Evolutionary conservation across 2,113 vertebrate species (phyloP).

Genomic region (Rana temporaria): DNA sequence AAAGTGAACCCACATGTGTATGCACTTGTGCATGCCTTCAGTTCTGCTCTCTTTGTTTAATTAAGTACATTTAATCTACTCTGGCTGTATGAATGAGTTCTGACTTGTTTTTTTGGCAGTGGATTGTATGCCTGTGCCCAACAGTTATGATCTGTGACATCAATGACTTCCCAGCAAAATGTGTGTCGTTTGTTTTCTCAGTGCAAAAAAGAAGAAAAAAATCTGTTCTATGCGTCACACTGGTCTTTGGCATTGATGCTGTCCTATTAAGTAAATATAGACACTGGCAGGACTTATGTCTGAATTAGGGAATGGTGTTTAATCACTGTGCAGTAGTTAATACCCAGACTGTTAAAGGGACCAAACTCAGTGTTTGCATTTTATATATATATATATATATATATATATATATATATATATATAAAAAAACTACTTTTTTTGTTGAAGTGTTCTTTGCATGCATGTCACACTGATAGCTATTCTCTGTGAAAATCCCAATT

Average conservation of each 20-base stretch:
- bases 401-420: neutral
- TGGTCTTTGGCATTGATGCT: conserved; percentile 29
- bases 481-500: no score
- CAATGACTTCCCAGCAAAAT: conserved; percentile 42
- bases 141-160: conserved; percentile 34
- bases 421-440: no score
- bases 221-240: conserved; percentile 32
- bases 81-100: neutral
- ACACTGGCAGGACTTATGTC: neutral
- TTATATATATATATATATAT: no score
- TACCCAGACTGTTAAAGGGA: conserved; percentile 1
- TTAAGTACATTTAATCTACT: neutral
- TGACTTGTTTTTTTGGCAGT: conserved; percentile 7
- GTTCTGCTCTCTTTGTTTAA: no score
- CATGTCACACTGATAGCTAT: no score
- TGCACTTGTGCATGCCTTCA: no score
- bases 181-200: conserved; percentile 33
- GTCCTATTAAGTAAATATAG: conserved; percentile 45
- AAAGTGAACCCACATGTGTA: no score
- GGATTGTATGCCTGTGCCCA: neutral
- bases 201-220: neutral
- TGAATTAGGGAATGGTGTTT: neutral
- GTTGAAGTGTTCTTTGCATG: no score
- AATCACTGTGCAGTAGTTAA: neutral
- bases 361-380: no score